Base-by-base conservation (phyloP, 1,140 invertebrate genomes). In the Trichoplusia ni region DNA sequence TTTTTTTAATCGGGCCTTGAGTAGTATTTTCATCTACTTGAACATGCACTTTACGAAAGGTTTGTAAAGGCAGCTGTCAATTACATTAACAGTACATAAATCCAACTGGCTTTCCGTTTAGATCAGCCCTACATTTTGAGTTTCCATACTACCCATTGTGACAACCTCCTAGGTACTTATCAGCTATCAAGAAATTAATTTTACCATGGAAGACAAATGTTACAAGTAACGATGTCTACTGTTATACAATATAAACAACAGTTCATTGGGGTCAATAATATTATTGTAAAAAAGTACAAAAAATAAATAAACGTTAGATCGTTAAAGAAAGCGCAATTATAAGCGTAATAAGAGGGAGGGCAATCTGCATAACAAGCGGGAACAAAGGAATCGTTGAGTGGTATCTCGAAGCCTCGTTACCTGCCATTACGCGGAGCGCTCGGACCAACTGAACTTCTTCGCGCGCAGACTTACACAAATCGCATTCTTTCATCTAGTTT, bases 321-420 rank as follows among this genome's bases (percentile, higher is more conserved):
- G 62, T 68, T 59, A 68, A 25, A 38, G 49, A 65, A 56, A 67
- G 58, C 51, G 69, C 65, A 74, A 71, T 70, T 69, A 73, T 62
- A 59, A 35, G 29, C 56, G 47, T 73, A 73, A 73, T 74, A 70
- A 68, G 54, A 46, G 56, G 38, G 62, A 60, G 42, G 59, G 31
- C 62, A 27, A 73, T 69, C 62, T 70, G 62, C 68, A 71, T 74
- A 66, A 61, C 68, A 64, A 58, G 68, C 53, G 38, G 68, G 59
- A 75, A 71, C 63, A 75, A 75, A 66, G 58, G 66, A 62, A 66
- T 60, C 58, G 62, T 40, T 14, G 54, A 35, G 53, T 62, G 49
- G 23, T 71, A 66, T 67, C 69, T 68, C 63, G 38, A 31, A 59
- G 54, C 18, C 38, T 59, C 25, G 65, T 71, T 71, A 72, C 54